phyloP scores from a whole-genome alignment of 2,888 invertebrate genomes.

The Morpho helenor region DNA sequence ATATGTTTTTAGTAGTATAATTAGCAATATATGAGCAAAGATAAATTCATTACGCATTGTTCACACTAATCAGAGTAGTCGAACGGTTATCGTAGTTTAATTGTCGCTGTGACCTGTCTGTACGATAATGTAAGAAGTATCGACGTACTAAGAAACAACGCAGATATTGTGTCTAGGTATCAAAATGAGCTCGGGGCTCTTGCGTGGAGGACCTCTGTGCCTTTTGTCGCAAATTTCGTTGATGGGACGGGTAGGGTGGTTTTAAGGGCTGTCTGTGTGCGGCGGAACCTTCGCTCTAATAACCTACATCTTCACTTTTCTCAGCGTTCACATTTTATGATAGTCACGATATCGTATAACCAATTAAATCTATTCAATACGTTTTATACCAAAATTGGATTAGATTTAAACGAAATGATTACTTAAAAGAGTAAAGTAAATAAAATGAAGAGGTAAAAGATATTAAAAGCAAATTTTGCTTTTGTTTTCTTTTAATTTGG shows the following conservation, averaged over 20 bases:
- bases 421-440: no score
- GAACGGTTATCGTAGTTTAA: constrained; percentile 49
- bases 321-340: no score
- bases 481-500: no score
- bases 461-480: no score
- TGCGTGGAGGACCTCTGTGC: constrained; percentile 10
- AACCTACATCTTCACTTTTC: constrained; percentile 51
- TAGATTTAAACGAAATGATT: no score
- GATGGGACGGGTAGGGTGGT: constrained; percentile 34
- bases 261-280: constrained; percentile 39
- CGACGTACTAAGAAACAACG: constrained; percentile 51
- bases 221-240: constrained; percentile 36
- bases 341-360: no score
- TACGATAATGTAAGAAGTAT: constrained; percentile 46
- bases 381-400: no score
- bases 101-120: constrained; percentile 60
- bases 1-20: no score
- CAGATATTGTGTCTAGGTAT: constrained; percentile 40
- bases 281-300: constrained; percentile 58
- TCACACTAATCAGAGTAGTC: constrained; percentile 35
- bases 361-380: no score
- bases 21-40: background rate
- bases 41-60: constrained; percentile 18
- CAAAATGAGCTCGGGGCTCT: constrained; percentile 18
- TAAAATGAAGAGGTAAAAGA: no score